A percentile compares a stretch with the other conserved stretches of the same genome.
Conservation (phyloP, 1,140 invertebrate species). For the Frieseomelitta varia region DNA sequence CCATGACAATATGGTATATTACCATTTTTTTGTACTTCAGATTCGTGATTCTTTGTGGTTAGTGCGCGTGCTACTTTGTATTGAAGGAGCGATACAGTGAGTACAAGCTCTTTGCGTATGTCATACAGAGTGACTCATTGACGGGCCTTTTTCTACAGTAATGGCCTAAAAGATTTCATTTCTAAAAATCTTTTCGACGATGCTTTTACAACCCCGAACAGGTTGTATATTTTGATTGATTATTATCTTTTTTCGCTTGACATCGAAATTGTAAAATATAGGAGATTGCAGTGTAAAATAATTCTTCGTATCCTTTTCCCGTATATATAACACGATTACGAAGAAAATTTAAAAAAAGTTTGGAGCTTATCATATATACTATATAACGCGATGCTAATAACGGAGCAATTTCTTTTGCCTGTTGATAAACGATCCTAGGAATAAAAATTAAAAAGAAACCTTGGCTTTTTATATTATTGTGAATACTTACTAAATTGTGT, state of each 20-base stretch:
- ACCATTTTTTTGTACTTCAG: not conserved
- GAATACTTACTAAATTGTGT: too few species aligned
- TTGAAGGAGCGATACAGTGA: not conserved
- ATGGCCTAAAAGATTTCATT: not conserved
- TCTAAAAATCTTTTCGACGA: not conserved
- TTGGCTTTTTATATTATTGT: too few species aligned
- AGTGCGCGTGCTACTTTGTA: not conserved
- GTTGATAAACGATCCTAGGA: too few species aligned
- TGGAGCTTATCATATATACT: too few species aligned
- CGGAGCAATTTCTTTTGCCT: too few species aligned
- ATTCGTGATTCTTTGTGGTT: not conserved
- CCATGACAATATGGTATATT: not conserved
- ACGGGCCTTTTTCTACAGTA: not conserved
- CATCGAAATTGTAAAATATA: not conserved
- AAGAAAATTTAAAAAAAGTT: too few species aligned
- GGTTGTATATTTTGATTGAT: not conserved
- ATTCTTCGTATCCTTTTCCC: not conserved
- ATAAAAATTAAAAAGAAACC: too few species aligned
- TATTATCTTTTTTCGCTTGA: not conserved
- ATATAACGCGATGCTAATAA: too few species aligned
- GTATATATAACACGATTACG: not conserved
- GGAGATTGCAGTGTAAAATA: not conserved
- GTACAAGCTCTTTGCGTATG: not conserved
- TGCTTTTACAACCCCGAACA: not conserved
- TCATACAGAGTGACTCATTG: constrained; percentile 2